phyloP scores from a whole-genome alignment of 2,888 invertebrate species.

The Fabriciana adippe region DNA sequence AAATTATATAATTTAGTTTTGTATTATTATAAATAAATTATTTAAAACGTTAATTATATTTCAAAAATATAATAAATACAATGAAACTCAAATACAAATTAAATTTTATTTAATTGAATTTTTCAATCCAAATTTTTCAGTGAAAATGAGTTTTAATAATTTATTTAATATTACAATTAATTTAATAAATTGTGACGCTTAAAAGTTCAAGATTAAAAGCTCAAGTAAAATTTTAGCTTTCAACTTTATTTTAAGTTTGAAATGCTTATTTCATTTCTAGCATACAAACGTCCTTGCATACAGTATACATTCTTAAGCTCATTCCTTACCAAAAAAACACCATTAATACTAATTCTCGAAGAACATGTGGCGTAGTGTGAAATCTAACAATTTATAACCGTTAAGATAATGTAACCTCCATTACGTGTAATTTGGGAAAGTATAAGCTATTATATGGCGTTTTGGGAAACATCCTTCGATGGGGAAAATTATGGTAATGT shows the following conservation, averaged over 20 bases:
- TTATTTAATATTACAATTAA: no score
- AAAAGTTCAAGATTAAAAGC: no score
- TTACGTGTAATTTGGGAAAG: slow-evolving; percentile 64
- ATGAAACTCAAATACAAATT: no score
- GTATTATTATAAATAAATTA: no score
- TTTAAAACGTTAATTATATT: no score
- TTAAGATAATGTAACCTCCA: slow-evolving; percentile 55
- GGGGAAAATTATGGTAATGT: slow-evolving; percentile 43
- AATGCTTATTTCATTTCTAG: background rate
- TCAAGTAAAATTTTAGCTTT: no score
- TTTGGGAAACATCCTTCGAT: slow-evolving; percentile 44
- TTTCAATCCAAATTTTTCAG: no score
- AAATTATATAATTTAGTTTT: background rate
- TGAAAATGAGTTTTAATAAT: no score
- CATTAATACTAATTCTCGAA: slow-evolving; percentile 47
- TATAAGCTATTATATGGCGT: slow-evolving; percentile 48
- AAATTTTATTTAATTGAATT: no score
- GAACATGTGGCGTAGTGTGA: slow-evolving; percentile 53
- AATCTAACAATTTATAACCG: slow-evolving; percentile 52
- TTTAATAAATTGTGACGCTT: no score
- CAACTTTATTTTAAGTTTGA: no score
- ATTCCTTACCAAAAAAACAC: slow-evolving; percentile 31
- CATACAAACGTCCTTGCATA: background rate
- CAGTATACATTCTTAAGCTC: slow-evolving; percentile 1
- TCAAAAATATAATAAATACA: no score